Percentiles rank a stretch among this genome's conserved stretches.
Evolutionary conservation across 2,113 vertebrate genomes (phyloP).

Genomic region (Engystomops pustulosus): DNA sequence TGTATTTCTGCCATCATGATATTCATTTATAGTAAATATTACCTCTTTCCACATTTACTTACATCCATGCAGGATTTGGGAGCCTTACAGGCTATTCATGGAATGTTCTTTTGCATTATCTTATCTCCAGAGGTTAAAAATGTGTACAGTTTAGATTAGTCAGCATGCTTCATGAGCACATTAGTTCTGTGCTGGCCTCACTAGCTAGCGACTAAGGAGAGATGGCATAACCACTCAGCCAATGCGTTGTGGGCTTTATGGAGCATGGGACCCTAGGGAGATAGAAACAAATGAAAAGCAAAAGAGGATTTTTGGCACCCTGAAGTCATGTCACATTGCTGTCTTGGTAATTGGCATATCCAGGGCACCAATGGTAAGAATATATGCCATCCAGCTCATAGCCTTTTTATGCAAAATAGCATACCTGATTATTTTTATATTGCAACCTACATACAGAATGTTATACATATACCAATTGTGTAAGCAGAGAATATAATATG

Average conservation of each 20-base stretch:
- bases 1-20: not conserved
- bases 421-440: not conserved
- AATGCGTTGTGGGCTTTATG: conserved; percentile 50
- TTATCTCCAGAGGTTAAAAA: conserved; percentile 63
- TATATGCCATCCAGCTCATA: not conserved
- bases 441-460: not conserved
- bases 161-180: conserved; percentile 58
- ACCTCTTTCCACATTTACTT: no score
- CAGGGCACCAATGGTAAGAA: conserved; percentile 65
- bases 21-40: not conserved
- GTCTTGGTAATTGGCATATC: conserved; percentile 68
- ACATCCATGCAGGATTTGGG: not conserved
- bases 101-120: conserved; percentile 41
- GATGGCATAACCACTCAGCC: not conserved
- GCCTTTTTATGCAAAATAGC: not conserved
- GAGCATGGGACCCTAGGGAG: conserved; percentile 49
- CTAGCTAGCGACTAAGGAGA: conserved; percentile 60
- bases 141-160: conserved; percentile 62
- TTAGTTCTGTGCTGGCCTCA: conserved; percentile 47
- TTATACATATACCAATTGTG: not conserved
- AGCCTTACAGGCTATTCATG: conserved; percentile 32
- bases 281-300: conserved; percentile 58
- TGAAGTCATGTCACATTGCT: conserved; percentile 63
- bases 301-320: conserved; percentile 60
- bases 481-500: no score